These are phyloP conservation scores for Podocnemis expansa DNA, from an alignment of 2,113 vertebrate genomes.

Conservation along the genomic window DNA sequence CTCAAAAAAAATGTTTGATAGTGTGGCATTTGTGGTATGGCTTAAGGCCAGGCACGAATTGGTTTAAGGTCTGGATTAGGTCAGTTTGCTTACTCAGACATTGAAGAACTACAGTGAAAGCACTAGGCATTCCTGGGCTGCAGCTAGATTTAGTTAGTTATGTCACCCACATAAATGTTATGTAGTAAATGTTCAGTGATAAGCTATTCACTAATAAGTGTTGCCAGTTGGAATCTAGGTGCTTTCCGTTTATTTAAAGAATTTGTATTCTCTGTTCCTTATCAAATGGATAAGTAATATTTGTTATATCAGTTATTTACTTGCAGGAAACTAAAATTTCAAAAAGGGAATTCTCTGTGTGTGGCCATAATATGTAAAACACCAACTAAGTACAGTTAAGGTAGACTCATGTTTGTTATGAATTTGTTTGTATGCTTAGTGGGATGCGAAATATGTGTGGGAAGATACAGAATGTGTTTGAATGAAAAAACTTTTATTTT, in stretches of 20 bases:
- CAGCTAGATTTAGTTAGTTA: not conserved
- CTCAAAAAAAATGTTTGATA: not conserved
- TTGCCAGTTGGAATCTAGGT: not conserved
- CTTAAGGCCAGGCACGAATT: conserved; percentile 17
- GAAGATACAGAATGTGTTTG: not conserved
- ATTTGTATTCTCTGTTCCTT: not conserved
- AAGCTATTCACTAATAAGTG: not conserved
- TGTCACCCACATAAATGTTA: not conserved
- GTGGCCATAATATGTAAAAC: not conserved
- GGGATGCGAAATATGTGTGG: not conserved
- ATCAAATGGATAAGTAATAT: not conserved
- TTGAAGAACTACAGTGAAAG: conserved; percentile 19
- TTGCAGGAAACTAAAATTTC: not conserved
- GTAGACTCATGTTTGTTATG: not conserved
- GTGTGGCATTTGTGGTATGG: not conserved
- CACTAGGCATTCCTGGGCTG: not conserved
- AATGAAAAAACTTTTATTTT: not conserved
- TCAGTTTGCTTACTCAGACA: conserved; percentile 2
- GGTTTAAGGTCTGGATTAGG: not conserved
- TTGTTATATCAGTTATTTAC: not conserved
- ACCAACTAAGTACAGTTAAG: not conserved
- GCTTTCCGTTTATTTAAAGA: not conserved
- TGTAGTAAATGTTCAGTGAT: not conserved
- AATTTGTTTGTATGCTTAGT: not conserved
- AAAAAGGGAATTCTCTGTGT: not conserved